A percentile compares a stretch with the other conserved stretches of the same genome.
Conservation (phyloP, 2,888 invertebrate species). For the Pocota personata region DNA sequence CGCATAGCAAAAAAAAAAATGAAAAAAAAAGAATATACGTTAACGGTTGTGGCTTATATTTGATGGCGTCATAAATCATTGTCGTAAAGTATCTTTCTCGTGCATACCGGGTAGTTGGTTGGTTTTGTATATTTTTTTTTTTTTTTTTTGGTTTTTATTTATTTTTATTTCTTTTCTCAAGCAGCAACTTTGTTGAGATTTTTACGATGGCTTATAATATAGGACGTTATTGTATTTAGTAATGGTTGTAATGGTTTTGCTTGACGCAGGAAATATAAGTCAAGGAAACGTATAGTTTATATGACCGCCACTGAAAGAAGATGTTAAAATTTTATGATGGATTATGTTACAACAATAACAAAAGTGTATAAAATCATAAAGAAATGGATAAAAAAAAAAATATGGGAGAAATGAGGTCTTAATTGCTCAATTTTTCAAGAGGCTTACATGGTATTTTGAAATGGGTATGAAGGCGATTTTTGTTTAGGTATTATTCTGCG, state of each 20-base stretch:
- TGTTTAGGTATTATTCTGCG: no score
- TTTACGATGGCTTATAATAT: constrained; percentile 40
- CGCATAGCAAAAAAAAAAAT: constrained; percentile 26
- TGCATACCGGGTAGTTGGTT: neutral
- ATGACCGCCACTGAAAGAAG: neutral
- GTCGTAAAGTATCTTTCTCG: constrained; percentile 57
- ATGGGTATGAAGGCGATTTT: no score
- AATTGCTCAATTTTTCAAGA: neutral
- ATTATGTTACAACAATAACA: constrained; percentile 1
- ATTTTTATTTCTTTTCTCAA: constrained; percentile 19
- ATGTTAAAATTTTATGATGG: constrained; percentile 30
- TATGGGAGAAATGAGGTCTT: neutral
- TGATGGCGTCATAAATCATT: constrained; percentile 70
- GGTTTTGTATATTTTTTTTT: neutral
- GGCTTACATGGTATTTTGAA: neutral
- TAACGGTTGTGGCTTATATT: constrained; percentile 71
- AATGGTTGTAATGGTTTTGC: constrained; percentile 13
- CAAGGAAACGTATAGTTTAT: constrained; percentile 21
- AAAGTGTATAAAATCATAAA: neutral
- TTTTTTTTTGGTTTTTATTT: constrained; percentile 14
- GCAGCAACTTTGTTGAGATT: constrained; percentile 50
- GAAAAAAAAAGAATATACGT: constrained; percentile 19
- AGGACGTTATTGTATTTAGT: constrained; percentile 22
- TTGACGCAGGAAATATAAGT: constrained; percentile 3
- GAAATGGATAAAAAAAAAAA: neutral